Conservation (phyloP, 2,888 invertebrate genomes). For the Tethea ocularis region DNA sequence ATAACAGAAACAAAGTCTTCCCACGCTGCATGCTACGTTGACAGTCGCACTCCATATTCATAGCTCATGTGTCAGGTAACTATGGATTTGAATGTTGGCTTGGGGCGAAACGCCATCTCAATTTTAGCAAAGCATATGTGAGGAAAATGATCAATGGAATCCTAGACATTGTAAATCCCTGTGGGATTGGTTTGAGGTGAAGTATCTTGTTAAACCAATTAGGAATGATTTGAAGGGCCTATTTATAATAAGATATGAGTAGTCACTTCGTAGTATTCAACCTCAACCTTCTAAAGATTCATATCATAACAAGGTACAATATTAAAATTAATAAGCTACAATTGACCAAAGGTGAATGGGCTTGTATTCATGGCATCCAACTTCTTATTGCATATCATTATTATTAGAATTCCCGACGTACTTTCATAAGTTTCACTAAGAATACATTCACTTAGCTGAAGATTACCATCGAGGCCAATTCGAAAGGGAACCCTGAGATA, state of each 20-base stretch:
- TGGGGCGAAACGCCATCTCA: too few relatives aligned
- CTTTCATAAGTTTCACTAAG: slow-evolving; percentile 69
- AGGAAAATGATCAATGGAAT: background rate
- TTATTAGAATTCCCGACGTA: slow-evolving; percentile 42
- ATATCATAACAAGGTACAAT: background rate
- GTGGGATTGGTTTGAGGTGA: background rate
- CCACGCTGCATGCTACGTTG: slow-evolving; percentile 15
- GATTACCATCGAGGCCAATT: slow-evolving; percentile 72
- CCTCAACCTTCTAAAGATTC: background rate
- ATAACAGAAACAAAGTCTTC: slow-evolving; percentile 27
- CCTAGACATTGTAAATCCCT: background rate
- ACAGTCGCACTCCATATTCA: slow-evolving; percentile 1
- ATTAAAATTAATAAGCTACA: slow-evolving; percentile 1
- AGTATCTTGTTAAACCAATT: too few relatives aligned
- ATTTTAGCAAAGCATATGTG: background rate
- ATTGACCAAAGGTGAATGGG: slow-evolving; percentile 21
- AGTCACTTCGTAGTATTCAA: background rate
- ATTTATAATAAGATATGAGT: background rate
- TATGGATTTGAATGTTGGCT: background rate
- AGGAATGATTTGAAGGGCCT: too few relatives aligned
- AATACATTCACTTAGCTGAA: slow-evolving; percentile 70
- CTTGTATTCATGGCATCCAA: slow-evolving; percentile 28
- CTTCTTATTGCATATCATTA: slow-evolving; percentile 45
- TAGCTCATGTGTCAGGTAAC: background rate
- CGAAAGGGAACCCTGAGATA: slow-evolving; percentile 67